Percentiles rank a stretch among this genome's conserved stretches.
phyloP scores from a whole-genome alignment of 1,140 invertebrate genomes.

The Pseudachorutes palmiensis region DNA sequence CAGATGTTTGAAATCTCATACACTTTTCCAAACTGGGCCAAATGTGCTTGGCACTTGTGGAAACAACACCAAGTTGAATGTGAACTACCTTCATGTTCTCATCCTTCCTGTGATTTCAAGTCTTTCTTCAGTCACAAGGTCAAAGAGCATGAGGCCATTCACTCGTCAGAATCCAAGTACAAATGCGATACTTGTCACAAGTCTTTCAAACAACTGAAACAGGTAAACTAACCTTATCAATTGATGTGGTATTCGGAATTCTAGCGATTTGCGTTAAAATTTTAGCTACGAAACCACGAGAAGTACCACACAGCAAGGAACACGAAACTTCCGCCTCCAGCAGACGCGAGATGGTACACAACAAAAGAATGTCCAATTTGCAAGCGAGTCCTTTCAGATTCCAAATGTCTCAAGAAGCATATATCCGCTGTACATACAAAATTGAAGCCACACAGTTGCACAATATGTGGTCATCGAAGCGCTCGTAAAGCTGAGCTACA shows the following conservation, averaged over 20 bases:
- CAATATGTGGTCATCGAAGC: constrained; percentile 64
- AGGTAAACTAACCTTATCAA: constrained; percentile 45
- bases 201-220: constrained; percentile 55
- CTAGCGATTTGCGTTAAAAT: not conserved
- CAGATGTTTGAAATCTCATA: not conserved
- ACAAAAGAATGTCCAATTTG: constrained; percentile 62
- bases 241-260: not conserved
- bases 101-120: constrained; percentile 45
- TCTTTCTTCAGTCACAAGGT: constrained; percentile 49
- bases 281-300: constrained; percentile 39
- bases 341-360: constrained; percentile 47
- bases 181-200: constrained; percentile 55
- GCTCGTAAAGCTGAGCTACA: constrained; percentile 55
- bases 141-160: constrained; percentile 54
- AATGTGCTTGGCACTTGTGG: constrained; percentile 59
- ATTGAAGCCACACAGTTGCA: constrained; percentile 64
- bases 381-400: constrained; percentile 59
- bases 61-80: constrained; percentile 60
- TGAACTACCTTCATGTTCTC: constrained; percentile 56
- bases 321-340: constrained; percentile 42
- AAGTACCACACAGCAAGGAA: constrained; percentile 38
- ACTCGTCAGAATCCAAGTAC: constrained; percentile 50
- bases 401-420: constrained; percentile 65
- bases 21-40: constrained; percentile 50
- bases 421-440: constrained; percentile 68